Evolutionary conservation across 2,888 invertebrate species (phyloP).

Genomic region (Tachystola acroxantha): DNA sequence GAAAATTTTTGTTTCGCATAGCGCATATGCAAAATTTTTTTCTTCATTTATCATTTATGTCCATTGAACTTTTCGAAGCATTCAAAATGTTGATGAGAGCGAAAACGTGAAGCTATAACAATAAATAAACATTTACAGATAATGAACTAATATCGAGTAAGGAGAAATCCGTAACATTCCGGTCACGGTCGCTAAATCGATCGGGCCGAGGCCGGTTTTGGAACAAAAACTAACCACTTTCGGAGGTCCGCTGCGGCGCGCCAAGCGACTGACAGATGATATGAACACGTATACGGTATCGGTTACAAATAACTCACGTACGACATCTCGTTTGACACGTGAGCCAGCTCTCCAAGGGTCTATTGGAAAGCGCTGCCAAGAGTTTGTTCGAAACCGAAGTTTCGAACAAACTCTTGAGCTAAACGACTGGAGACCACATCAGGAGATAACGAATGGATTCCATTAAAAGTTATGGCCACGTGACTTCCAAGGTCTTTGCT

Average conservation of each 20-base stretch:
- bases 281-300: conserved; percentile 19
- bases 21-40: too few species aligned
- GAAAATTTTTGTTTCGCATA: too few species aligned
- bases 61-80: too few species aligned
- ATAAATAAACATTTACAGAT: background rate
- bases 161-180: conserved; percentile 24
- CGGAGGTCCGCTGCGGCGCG: conserved; percentile 13
- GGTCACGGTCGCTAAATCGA: conserved; percentile 40
- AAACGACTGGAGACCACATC: too few species aligned
- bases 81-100: too few species aligned
- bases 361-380: too few species aligned
- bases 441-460: too few species aligned
- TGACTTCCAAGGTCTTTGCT: too few species aligned
- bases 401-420: too few species aligned
- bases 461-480: too few species aligned
- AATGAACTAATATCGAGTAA: conserved; percentile 2
- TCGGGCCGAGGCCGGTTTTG: conserved; percentile 32
- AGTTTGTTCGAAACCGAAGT: too few species aligned
- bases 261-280: conserved; percentile 24
- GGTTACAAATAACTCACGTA: conserved; percentile 25
- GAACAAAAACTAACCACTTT: conserved; percentile 34
- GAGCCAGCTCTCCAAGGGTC: conserved; percentile 12
- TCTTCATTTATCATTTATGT: too few species aligned
- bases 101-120: background rate
- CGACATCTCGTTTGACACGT: conserved; percentile 22